A percentile compares a stretch with the other conserved stretches of the same genome.
phyloP scores from a whole-genome alignment of 2,888 invertebrate species.

The Pachydiplax longipennis region DNA sequence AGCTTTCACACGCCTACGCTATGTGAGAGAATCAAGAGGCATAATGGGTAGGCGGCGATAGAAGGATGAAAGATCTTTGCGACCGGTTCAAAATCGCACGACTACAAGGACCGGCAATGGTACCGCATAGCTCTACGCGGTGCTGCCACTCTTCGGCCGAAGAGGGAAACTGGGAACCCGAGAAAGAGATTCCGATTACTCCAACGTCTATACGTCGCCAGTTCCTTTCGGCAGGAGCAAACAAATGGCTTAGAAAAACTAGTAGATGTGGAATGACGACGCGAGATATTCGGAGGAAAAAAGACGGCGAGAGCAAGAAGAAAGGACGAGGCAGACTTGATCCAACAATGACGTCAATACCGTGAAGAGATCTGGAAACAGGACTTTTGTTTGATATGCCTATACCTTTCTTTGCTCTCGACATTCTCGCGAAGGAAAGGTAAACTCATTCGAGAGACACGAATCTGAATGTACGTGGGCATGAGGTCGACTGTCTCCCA shows the following conservation, averaged over 20 bases:
- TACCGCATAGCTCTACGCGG: not conserved
- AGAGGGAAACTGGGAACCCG: not conserved
- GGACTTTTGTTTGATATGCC: slow-evolving; percentile 29
- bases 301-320: not conserved
- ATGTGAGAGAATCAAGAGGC: not conserved
- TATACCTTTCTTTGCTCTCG: slow-evolving; percentile 29
- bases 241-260: not conserved
- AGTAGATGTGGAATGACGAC: not conserved
- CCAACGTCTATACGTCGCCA: not conserved
- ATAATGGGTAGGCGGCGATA: not conserved
- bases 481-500: not conserved
- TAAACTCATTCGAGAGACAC: not conserved
- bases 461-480: not conserved
- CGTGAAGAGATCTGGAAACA: not conserved
- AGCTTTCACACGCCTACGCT: not conserved
- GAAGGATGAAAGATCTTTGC: not conserved
- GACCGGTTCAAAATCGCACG: not conserved
- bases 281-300: not conserved
- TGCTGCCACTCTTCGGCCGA: slow-evolving; percentile 4
- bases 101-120: not conserved
- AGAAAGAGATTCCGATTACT: not conserved
- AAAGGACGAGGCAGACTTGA: not conserved
- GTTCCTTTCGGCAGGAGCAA: not conserved
- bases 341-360: slow-evolving; percentile 27
- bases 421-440: not conserved